Percentiles rank a stretch among this genome's conserved stretches.
Conservation (phyloP, 2,797 vertebrate genomes). For the Lithobates sylvaticus region DNA sequence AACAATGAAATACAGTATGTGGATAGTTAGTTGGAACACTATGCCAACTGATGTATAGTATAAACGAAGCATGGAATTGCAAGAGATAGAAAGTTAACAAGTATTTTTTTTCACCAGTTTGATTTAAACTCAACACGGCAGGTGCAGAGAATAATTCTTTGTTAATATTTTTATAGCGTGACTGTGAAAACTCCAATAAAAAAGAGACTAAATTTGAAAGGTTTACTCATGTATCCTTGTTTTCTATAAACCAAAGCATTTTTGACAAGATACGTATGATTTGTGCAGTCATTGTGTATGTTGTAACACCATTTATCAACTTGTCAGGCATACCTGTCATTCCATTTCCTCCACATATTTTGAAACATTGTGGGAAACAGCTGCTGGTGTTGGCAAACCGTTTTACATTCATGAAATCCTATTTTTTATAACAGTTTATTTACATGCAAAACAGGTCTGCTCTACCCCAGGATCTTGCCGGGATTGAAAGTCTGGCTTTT, state of each 20-base stretch:
- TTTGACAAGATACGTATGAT: conserved; percentile 61
- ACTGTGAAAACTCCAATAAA: conserved; percentile 32
- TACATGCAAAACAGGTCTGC: conserved; percentile 48
- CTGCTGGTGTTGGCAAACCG: conserved; percentile 51
- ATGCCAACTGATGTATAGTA: too few relatives aligned
- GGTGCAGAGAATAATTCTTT: conserved; percentile 37
- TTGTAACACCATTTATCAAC: conserved; percentile 59
- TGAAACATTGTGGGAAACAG: conserved; percentile 55
- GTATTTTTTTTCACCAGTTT: not conserved
- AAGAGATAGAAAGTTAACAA: conserved; percentile 4
- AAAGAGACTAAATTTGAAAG: conserved; percentile 54
- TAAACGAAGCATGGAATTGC: not conserved
- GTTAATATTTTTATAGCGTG: conserved; percentile 49
- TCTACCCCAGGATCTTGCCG: conserved; percentile 6
- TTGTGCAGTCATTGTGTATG: conserved; percentile 60
- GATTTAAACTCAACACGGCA: conserved; percentile 41
- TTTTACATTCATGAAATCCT: conserved; percentile 54
- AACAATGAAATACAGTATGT: too few relatives aligned
- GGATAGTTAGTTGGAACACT: too few relatives aligned
- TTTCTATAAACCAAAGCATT: conserved; percentile 53
- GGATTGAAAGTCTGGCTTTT: not conserved
- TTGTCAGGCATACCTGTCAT: conserved; percentile 59
- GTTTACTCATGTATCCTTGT: conserved; percentile 39
- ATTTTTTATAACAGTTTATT: conserved; percentile 52
- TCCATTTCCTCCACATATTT: conserved; percentile 47